Percentiles rank a stretch among this genome's conserved stretches.
These are phyloP conservation scores for Cydia splendana DNA, from an alignment of 1,140 invertebrate species.

Conservation along the genomic window DNA sequence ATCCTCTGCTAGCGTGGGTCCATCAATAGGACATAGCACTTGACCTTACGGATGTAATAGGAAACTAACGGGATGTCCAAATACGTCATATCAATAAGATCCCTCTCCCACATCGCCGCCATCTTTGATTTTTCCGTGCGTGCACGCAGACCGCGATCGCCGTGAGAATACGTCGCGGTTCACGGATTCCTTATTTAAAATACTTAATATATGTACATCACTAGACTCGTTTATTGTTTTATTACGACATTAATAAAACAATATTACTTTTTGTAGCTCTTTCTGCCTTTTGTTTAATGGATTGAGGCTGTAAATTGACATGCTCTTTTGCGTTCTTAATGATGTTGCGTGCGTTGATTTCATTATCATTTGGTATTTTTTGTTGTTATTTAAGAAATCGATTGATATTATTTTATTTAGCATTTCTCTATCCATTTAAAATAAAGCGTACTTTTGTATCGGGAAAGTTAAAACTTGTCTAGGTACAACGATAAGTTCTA, in stretches of 20 bases:
- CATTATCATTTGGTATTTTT: background rate
- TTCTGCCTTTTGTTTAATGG: background rate
- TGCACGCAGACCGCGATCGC: conserved; percentile 52
- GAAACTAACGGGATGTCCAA: conserved; percentile 16
- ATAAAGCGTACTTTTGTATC: too few species aligned
- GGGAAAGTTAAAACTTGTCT: too few species aligned
- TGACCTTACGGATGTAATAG: conserved; percentile 25
- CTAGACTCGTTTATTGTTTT: background rate
- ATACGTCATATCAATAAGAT: conserved; percentile 31
- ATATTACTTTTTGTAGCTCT: background rate
- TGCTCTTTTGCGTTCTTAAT: background rate
- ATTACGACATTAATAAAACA: background rate
- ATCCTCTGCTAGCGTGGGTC: background rate
- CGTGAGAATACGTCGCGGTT: conserved; percentile 73
- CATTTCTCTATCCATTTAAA: background rate
- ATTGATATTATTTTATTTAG: background rate
- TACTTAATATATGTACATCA: conserved; percentile 18
- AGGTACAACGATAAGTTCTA: too few species aligned
- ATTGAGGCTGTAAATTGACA: conserved; percentile 3
- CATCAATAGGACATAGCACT: background rate
- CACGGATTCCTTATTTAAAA: conserved; percentile 49
- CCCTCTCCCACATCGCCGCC: conserved; percentile 9
- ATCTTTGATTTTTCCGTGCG: conserved; percentile 29
- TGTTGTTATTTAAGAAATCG: background rate
- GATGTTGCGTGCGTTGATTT: background rate